phyloP scores from a whole-genome alignment of 1,140 invertebrate species.

The Eufriesea mexicana region DNA sequence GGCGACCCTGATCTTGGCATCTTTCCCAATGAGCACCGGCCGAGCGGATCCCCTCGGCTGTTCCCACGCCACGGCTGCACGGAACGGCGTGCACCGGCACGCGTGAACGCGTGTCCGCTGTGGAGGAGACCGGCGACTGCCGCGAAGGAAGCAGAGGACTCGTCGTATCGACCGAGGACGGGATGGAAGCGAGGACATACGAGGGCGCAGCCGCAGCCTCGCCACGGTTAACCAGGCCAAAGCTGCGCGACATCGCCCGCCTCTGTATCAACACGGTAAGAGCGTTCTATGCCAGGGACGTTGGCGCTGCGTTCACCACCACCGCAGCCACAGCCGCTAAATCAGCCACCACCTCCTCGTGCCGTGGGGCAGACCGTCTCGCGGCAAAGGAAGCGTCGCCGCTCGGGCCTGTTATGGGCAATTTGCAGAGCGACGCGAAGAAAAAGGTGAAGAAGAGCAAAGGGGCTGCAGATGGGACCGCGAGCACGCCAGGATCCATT shows the following conservation, averaged over 20 bases:
- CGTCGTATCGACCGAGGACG: conserved; percentile 60
- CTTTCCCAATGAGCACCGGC: neutral
- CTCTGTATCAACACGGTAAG: conserved; percentile 66
- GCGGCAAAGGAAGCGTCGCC: neutral
- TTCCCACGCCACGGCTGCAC: neutral
- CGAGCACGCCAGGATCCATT: conserved; percentile 24
- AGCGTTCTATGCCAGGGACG: conserved; percentile 52
- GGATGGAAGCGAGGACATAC: conserved; percentile 34
- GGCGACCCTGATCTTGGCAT: neutral
- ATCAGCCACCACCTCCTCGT: neutral
- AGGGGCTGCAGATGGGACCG: conserved; percentile 3
- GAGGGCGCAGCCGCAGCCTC: conserved; percentile 73
- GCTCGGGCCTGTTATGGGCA: conserved; percentile 71
- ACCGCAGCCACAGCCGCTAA: neutral
- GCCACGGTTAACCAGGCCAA: conserved; percentile 56
- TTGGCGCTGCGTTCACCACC: conserved; percentile 15
- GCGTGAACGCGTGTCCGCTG: neutral
- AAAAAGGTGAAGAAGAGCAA: conserved; percentile 69
- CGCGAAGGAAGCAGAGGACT: neutral
- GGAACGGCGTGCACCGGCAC: neutral
- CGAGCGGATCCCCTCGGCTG: neutral
- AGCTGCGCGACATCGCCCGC: conserved; percentile 70
- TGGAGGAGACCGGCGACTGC: conserved; percentile 5
- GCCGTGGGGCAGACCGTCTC: neutral
- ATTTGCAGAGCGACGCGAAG: conserved; percentile 77